Percentiles rank a stretch among this genome's conserved stretches.
Conservation (phyloP, 1,140 invertebrate genomes). For the Chrysopa pallens region DNA sequence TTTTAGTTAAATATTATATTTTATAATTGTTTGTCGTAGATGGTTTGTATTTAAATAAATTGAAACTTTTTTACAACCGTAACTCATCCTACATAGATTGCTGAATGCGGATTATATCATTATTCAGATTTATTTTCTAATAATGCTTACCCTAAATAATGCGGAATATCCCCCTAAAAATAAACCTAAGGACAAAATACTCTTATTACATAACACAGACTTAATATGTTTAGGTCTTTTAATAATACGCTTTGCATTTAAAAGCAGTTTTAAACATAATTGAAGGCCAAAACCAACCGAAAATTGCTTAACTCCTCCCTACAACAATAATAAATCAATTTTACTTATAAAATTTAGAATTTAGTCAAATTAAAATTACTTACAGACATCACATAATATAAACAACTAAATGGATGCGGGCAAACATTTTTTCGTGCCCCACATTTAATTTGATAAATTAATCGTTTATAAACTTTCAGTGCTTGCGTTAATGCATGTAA, state of each 20-base stretch:
- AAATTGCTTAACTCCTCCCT: conserved; percentile 38
- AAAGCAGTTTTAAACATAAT: conserved; percentile 32
- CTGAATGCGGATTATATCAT: no score
- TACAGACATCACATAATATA: conserved; percentile 33
- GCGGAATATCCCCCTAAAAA: conserved; percentile 44
- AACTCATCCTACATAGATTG: no score
- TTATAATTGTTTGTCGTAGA: no score
- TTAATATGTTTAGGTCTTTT: conserved; percentile 28
- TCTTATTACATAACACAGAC: conserved; percentile 29
- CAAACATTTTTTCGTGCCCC: conserved; percentile 31
- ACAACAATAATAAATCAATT: conserved; percentile 9
- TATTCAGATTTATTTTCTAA: no score
- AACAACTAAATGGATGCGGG: conserved; percentile 40
- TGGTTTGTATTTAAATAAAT: no score
- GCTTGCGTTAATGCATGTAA: conserved; percentile 22
- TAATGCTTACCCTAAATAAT: conserved; percentile 35
- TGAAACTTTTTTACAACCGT: no score
- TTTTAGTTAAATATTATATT: no score
- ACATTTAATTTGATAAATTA: conserved; percentile 28
- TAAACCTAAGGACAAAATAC: conserved; percentile 35
- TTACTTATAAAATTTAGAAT: no score
- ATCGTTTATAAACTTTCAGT: conserved; percentile 24
- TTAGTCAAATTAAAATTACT: conserved; percentile 7
- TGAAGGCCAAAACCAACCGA: conserved; percentile 35
- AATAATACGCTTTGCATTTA: conserved; percentile 28